Evolutionary conservation across 2,888 invertebrate species (phyloP).

Genomic region (Caenorhabditis sp.): DNA sequence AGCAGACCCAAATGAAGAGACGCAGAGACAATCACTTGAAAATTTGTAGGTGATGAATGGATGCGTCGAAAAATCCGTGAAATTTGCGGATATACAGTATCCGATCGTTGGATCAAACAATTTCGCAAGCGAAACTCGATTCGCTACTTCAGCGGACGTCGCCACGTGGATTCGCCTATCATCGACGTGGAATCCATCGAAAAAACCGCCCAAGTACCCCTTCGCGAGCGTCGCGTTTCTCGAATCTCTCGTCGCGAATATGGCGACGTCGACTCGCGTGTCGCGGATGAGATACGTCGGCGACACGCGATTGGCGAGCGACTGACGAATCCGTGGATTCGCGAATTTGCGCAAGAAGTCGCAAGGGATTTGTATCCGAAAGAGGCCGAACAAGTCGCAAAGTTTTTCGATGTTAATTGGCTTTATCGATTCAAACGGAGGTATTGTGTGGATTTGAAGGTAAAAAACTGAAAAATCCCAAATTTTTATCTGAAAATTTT

Average conservation of each 20-base stretch:
- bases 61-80: conserved; percentile 33
- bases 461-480: neutral
- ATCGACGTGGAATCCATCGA: neutral
- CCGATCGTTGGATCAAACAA: conserved; percentile 39
- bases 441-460: conserved; percentile 34
- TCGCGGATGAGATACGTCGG: conserved; percentile 19
- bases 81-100: conserved; percentile 30
- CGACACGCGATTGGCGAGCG: conserved; percentile 20
- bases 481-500: too few relatives aligned
- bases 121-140: conserved; percentile 29
- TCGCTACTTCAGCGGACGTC: conserved; percentile 36
- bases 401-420: conserved; percentile 32
- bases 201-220: neutral
- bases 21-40: too few relatives aligned
- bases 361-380: conserved; percentile 15
- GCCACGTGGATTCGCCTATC: conserved; percentile 25
- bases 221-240: conserved; percentile 21
- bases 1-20: too few relatives aligned
- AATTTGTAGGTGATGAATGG: conserved; percentile 33
- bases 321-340: conserved; percentile 41
- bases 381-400: neutral
- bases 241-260: conserved; percentile 16
- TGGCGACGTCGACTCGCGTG: conserved; percentile 16
- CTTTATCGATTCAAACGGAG: conserved; percentile 28
- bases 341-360: conserved; percentile 19